A percentile compares a stretch with the other conserved stretches of the same genome.
Conservation (phyloP, 2,113 vertebrate species). For the Hippotragus niger region DNA sequence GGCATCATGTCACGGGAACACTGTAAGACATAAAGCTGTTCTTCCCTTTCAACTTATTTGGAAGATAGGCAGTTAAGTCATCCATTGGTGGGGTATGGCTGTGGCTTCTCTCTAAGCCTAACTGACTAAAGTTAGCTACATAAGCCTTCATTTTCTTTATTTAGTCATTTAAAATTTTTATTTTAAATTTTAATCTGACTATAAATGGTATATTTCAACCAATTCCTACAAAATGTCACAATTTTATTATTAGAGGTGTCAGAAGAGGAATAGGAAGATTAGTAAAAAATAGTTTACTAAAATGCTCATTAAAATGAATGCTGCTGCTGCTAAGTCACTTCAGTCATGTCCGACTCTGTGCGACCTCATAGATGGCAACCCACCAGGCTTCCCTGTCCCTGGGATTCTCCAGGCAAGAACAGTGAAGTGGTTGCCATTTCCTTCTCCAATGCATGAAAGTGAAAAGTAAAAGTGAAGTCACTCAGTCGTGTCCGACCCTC, state of each 20-base stretch:
- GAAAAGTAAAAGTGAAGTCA: too few relatives aligned
- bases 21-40: background rate
- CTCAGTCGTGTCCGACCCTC: too few relatives aligned
- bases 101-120: background rate
- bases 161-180: background rate
- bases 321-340: too few relatives aligned
- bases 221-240: background rate
- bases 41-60: background rate
- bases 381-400: too few relatives aligned
- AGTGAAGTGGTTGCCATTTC: too few relatives aligned
- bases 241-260: background rate
- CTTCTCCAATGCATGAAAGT: too few relatives aligned
- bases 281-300: background rate
- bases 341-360: too few relatives aligned
- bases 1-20: background rate
- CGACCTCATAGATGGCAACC: accelerated
- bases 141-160: background rate
- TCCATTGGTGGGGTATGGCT: background rate
- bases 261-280: slow-evolving; percentile 8
- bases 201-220: background rate
- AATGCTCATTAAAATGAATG: slow-evolving; percentile 23
- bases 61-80: background rate
- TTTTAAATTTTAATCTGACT: background rate
- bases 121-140: background rate
- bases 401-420: too few relatives aligned